These are phyloP conservation scores for Bombus impatiens DNA, from an alignment of 1,140 invertebrate species.

Conservation along the genomic window DNA sequence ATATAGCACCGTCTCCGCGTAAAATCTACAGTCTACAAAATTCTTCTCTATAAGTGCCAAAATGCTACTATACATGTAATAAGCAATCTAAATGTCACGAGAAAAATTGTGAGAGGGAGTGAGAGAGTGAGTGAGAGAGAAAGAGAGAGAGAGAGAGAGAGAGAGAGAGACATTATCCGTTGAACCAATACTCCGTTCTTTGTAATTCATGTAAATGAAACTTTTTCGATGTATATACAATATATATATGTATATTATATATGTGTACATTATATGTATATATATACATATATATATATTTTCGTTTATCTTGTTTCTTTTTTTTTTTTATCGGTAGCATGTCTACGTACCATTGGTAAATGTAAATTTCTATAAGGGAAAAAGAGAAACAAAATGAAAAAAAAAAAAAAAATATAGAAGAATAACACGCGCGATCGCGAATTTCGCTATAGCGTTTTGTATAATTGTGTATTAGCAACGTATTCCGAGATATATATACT, in stretches of 20 bases:
- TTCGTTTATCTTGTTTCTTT: conserved; percentile 35
- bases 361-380: conserved; percentile 36
- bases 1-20: not conserved
- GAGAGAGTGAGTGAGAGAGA: not conserved
- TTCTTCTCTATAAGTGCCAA: conserved; percentile 64
- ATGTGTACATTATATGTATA: conserved; percentile 2
- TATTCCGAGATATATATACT: conserved; percentile 46
- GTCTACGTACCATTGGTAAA: conserved; percentile 38
- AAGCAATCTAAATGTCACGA: conserved; percentile 36
- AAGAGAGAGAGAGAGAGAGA: not conserved
- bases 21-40: conserved; percentile 26
- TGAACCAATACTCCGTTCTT: conserved; percentile 55
- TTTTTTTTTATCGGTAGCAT: conserved; percentile 46
- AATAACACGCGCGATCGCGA: conserved; percentile 21
- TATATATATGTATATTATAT: conserved; percentile 23
- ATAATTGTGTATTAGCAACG: conserved; percentile 69
- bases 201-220: conserved; percentile 51
- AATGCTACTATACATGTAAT: conserved; percentile 17
- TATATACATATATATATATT: not conserved
- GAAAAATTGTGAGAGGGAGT: not conserved
- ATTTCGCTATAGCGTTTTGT: conserved; percentile 63
- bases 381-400: not conserved
- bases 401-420: conserved; percentile 10
- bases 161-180: conserved; percentile 14
- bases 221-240: conserved; percentile 55